A percentile compares a stretch with the other conserved stretches of the same genome.
phyloP scores from a whole-genome alignment of 2,113 vertebrate species.

The Eulacestoma nigropectus region DNA sequence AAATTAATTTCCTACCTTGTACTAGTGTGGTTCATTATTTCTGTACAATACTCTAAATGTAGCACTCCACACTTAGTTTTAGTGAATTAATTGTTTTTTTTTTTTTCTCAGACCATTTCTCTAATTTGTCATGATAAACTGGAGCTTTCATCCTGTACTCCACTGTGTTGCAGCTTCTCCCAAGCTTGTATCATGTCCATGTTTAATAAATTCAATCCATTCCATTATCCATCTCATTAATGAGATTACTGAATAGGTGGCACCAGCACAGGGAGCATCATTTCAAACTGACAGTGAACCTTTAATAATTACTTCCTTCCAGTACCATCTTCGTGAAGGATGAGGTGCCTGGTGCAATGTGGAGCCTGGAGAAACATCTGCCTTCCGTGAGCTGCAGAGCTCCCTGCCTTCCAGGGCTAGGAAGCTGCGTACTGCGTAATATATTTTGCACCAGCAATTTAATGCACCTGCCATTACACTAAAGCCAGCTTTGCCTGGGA shows the following conservation, averaged over 20 bases:
- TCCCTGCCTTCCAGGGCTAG: not conserved
- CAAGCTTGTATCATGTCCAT: not conserved
- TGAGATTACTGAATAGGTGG: slow-evolving; percentile 9
- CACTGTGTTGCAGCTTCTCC: not conserved
- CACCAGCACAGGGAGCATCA: not conserved
- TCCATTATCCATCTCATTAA: slow-evolving; percentile 27
- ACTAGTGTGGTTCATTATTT: not conserved
- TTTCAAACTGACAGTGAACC: not conserved
- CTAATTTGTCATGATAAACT: slow-evolving; percentile 27
- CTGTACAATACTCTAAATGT: not conserved
- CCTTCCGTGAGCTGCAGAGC: not conserved
- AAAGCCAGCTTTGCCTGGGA: not conserved
- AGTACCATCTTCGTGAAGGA: not conserved
- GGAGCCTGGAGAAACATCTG: not conserved
- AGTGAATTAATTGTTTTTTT: not conserved
- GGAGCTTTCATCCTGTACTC: not conserved
- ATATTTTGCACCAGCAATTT: not conserved
- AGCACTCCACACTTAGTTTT: not conserved
- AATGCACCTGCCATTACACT: not conserved
- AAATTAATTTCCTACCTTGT: not conserved
- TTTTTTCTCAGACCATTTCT: not conserved
- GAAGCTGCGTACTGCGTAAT: not conserved
- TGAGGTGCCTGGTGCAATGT: accelerated
- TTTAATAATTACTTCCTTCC: not conserved
- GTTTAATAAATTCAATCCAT: slow-evolving; percentile 24